These are phyloP conservation scores for Menura novaehollandiae DNA, from an alignment of 2,113 vertebrate species.

Conservation along the genomic window DNA sequence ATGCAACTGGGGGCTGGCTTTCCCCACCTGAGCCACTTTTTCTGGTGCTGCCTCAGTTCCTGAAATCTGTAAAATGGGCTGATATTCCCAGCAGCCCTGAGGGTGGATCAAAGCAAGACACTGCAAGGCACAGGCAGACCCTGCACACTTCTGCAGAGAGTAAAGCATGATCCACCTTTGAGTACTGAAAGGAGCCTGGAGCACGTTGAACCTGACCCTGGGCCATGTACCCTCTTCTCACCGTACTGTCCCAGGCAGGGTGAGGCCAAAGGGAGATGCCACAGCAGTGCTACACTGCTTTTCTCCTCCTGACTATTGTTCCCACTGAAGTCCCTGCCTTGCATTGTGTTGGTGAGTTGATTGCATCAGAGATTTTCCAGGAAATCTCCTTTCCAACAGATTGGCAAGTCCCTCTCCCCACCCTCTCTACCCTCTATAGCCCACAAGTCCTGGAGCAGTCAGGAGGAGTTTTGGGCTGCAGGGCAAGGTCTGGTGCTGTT, in stretches of 20 bases:
- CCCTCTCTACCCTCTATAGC: background rate
- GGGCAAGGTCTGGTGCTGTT: background rate
- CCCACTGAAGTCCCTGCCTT: rapidly evolving
- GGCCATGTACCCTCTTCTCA: background rate
- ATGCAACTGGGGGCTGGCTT: rapidly evolving
- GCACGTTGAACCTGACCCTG: background rate
- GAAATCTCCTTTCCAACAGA: background rate
- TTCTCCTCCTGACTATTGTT: background rate
- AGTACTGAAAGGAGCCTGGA: background rate
- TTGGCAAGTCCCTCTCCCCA: background rate
- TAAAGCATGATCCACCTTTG: background rate
- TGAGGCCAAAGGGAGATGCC: background rate
- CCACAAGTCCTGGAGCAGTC: background rate
- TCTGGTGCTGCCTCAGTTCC: background rate
- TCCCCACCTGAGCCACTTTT: background rate
- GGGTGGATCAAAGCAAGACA: background rate
- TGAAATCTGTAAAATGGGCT: background rate
- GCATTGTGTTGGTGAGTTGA: background rate
- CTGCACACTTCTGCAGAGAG: rapidly evolving
- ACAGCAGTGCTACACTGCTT: background rate
- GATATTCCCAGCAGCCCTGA: background rate
- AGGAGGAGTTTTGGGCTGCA: background rate
- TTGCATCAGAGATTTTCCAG: background rate
- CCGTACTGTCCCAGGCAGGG: too few species aligned
- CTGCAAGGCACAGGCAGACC: background rate